Percentiles rank a stretch among this genome's conserved stretches.
These are phyloP conservation scores for Euclidia mi DNA, from an alignment of 2,888 invertebrate genomes.

Conservation along the genomic window DNA sequence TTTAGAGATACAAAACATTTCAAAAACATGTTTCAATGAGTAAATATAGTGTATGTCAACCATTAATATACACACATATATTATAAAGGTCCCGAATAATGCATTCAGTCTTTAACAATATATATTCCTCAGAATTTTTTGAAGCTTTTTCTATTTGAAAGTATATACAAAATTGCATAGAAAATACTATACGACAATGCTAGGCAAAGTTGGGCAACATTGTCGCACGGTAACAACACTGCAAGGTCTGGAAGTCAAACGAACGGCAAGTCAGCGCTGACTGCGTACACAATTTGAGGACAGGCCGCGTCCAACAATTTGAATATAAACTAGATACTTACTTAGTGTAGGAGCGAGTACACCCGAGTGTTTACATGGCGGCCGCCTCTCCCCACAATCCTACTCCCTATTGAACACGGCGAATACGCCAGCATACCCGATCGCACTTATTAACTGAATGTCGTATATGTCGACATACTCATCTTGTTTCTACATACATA, in stretches of 20 bases:
- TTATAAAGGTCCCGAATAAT: too few relatives aligned
- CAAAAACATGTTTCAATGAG: too few relatives aligned
- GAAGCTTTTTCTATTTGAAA: too few relatives aligned
- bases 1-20: too few relatives aligned
- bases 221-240: constrained; percentile 22
- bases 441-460: constrained; percentile 41
- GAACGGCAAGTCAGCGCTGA: constrained; percentile 42
- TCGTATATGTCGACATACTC: constrained; percentile 1
- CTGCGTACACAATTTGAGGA: constrained; percentile 56
- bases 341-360: constrained; percentile 53
- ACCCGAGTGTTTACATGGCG: constrained; percentile 64
- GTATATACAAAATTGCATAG: too few relatives aligned
- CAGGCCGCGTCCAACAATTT: constrained; percentile 67
- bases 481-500: not conserved
- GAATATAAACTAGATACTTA: constrained; percentile 76
- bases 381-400: constrained; percentile 37
- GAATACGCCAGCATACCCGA: constrained; percentile 38
- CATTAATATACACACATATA: too few relatives aligned
- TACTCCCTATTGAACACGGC: constrained; percentile 50
- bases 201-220: constrained; percentile 1
- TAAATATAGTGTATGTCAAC: too few relatives aligned
- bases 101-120: too few relatives aligned
- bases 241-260: constrained; percentile 52
- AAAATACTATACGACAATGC: too few relatives aligned
- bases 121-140: too few relatives aligned